Percentiles rank a stretch among this genome's conserved stretches.
Evolutionary conservation across 2,888 invertebrate species (phyloP).

Genomic region (Bellardia bayeri): DNA sequence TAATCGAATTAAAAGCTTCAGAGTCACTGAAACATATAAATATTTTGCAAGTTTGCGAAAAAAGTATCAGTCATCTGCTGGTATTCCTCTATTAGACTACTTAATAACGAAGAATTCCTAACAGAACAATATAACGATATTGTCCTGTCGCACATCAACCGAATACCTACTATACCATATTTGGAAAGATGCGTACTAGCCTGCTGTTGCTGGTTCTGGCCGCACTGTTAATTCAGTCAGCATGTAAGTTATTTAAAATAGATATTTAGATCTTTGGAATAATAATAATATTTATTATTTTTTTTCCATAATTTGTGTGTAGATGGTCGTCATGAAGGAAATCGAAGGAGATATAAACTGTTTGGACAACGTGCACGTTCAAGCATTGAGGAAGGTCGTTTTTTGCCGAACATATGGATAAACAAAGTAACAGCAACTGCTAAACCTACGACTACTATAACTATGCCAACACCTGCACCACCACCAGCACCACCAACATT

Average conservation of each 20-base stretch:
- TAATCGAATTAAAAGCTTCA: neutral
- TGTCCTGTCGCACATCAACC: neutral
- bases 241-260: slow-evolving; percentile 41
- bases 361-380: slow-evolving; percentile 2
- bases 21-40: slow-evolving; percentile 47
- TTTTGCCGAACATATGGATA: neutral
- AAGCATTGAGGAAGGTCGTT: slow-evolving; percentile 13
- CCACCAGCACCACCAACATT: neutral
- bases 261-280: neutral
- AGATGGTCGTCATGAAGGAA: slow-evolving; percentile 25
- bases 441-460: neutral
- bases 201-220: slow-evolving; percentile 42
- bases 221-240: slow-evolving; percentile 45
- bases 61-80: slow-evolving; percentile 51
- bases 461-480: neutral
- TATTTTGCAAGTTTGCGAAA: slow-evolving; percentile 37
- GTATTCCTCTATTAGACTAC: slow-evolving; percentile 27
- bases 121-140: neutral
- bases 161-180: neutral
- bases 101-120: neutral
- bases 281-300: neutral
- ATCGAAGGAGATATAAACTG: slow-evolving; percentile 1
- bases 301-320: neutral
- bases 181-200: slow-evolving; percentile 41
- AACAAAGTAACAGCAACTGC: neutral